Base-by-base conservation (phyloP, 2,113 vertebrate species). In the Entomyzon cyanotis region DNA sequence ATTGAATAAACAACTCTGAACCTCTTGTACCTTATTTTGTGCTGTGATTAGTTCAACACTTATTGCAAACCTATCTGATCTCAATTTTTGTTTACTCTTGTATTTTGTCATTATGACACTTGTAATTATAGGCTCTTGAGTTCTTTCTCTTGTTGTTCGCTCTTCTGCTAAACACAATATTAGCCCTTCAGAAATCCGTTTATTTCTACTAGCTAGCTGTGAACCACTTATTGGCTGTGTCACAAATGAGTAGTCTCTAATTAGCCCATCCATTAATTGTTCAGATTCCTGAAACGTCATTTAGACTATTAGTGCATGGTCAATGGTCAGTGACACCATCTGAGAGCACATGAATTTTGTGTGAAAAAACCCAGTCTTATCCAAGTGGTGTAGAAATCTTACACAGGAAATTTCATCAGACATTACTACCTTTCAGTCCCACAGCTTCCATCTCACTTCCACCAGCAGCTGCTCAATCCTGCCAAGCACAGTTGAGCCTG, bases 41-140 rank as follows among this genome's bases (percentile, higher is more conserved):
- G 35, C 30, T 31, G 31, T 4, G 37, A 88, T 83, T 91, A 90
- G 46, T 55, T 86, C 83, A 93, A 85, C 0, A 0, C 20, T 95
- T 82, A 86, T 25, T 65, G 67, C 35, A 94, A 93, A 93, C 42
- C 71, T 63, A 80, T 59, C 84, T 88, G 84, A 94, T 91, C 84
- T 74, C 67, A 55, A 62, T 93, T 94, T 94, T 95, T 95, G 68
- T 88, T 95, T 95, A 92, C 41, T 80, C 52, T 91, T 92, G 84
- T 94, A 46, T 80, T 97, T 91, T 93, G 50, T 94, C 78, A 77
- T 88, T 86, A 83, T 91, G 82, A 85, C 84, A 85, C 33, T 91
- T 90, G 78, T 86, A 95, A 95, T 94, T 91, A 88, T 25, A 77
- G 52, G 70, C 71, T 93, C 82, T 91, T 44, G 37, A 86, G 55